These are phyloP conservation scores for Cheilosia pagana DNA, from an alignment of 2,888 invertebrate genomes.

Conservation along the genomic window DNA sequence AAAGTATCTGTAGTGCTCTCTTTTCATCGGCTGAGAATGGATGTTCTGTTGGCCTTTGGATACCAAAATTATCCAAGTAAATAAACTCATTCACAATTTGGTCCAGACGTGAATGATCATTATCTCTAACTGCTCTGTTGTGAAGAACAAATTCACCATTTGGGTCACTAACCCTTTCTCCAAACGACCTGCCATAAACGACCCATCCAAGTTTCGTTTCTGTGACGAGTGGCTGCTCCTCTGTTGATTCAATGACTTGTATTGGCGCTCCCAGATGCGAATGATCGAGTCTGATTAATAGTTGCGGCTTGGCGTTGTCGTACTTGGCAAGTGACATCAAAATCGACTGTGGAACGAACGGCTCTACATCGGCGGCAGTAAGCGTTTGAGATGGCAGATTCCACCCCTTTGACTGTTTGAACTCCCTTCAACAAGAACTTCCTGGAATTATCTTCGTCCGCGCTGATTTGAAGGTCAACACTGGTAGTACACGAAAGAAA, in stretches of 20 bases:
- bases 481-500: too few relatives aligned
- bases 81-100: neutral
- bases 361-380: neutral
- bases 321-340: neutral
- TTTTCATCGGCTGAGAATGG: neutral
- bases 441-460: neutral
- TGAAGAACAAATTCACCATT: neutral
- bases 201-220: slow-evolving; percentile 1
- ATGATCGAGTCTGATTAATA: slow-evolving; percentile 4
- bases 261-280: slow-evolving; percentile 1
- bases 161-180: neutral
- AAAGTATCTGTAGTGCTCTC: neutral
- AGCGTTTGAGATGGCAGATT: slow-evolving; percentile 2
- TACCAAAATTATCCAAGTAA: neutral
- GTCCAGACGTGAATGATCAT: neutral
- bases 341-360: neutral
- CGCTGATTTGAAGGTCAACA: neutral
- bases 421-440: neutral
- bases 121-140: neutral
- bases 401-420: neutral
- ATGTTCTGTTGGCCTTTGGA: neutral
- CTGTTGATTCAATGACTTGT: neutral
- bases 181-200: neutral
- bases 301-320: neutral
- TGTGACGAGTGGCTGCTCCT: neutral